These are phyloP conservation scores for Semaprochilodus insignis DNA, from an alignment of 2,797 vertebrate species.

Conservation along the genomic window DNA sequence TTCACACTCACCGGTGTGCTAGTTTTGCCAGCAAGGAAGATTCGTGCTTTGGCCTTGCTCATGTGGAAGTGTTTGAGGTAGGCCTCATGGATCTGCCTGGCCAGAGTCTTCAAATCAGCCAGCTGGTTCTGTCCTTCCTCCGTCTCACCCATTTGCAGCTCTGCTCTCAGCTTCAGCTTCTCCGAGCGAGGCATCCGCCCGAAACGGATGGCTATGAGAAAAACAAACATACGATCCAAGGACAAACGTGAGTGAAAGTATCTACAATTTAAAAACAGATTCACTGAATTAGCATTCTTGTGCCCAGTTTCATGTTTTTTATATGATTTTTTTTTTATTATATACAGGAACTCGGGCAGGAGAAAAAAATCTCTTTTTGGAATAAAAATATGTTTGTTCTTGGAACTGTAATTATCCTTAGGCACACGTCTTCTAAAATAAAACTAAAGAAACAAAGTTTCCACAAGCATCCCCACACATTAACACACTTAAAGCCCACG, in stretches of 20 bases:
- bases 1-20: slow-evolving; percentile 82
- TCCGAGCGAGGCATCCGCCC: slow-evolving; percentile 95
- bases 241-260: background rate
- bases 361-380: no score
- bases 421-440: no score
- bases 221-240: background rate
- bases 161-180: slow-evolving; percentile 91
- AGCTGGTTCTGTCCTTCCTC: slow-evolving; percentile 76
- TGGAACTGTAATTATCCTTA: no score
- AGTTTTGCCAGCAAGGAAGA: slow-evolving; percentile 91
- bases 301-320: no score
- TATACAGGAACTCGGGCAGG: no score
- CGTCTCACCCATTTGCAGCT: slow-evolving; percentile 84
- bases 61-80: slow-evolving; percentile 96
- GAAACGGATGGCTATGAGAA: slow-evolving; percentile 89
- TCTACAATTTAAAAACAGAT: no score
- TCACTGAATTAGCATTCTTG: no score
- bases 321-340: no score
- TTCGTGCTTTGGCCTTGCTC: slow-evolving; percentile 94
- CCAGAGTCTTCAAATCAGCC: slow-evolving; percentile 86
- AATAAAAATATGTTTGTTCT: no score
- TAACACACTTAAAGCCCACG: no score
- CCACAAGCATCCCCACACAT: no score
- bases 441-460: no score
- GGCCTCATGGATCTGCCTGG: slow-evolving; percentile 89